Evolutionary conservation across 2,113 vertebrate genomes (phyloP).

Genomic region (Zosterops lateralis): DNA sequence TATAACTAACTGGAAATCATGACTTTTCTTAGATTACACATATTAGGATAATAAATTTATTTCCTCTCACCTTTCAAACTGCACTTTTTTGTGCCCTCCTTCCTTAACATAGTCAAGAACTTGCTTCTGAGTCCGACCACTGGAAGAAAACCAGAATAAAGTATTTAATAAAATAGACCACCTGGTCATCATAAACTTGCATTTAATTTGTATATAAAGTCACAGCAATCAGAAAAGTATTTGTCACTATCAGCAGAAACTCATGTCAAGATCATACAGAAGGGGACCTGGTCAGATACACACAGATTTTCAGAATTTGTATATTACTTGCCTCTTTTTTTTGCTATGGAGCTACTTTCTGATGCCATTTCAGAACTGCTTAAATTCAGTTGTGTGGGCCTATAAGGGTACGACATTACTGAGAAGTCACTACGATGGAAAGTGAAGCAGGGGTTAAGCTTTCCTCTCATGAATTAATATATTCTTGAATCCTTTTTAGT

Average conservation of each 20-base stretch:
- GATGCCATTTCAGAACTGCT: not conserved
- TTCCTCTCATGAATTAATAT: not conserved
- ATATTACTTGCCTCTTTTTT: not conserved
- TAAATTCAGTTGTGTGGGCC: not conserved
- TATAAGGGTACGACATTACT: not conserved
- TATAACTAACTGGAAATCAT: not conserved
- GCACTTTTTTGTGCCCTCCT: slow-evolving; percentile 95
- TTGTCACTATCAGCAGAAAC: not conserved
- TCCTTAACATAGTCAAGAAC: slow-evolving; percentile 96
- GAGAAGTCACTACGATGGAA: not conserved
- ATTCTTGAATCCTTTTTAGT: not conserved
- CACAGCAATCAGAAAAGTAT: not conserved
- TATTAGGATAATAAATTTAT: not conserved
- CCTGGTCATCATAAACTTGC: not conserved
- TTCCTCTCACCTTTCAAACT: slow-evolving; percentile 91
- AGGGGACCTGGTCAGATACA: not conserved
- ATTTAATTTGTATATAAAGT: not conserved
- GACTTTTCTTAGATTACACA: not conserved
- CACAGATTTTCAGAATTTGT: not conserved
- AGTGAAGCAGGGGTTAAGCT: not conserved
- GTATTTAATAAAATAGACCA: not conserved
- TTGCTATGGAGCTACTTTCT: not conserved
- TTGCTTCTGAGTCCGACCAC: slow-evolving; percentile 98
- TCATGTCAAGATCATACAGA: not conserved
- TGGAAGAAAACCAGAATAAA: slow-evolving; percentile 56